Evolutionary conservation across 2,113 vertebrate genomes (phyloP).

Genomic region (Myodes glareolus): DNA sequence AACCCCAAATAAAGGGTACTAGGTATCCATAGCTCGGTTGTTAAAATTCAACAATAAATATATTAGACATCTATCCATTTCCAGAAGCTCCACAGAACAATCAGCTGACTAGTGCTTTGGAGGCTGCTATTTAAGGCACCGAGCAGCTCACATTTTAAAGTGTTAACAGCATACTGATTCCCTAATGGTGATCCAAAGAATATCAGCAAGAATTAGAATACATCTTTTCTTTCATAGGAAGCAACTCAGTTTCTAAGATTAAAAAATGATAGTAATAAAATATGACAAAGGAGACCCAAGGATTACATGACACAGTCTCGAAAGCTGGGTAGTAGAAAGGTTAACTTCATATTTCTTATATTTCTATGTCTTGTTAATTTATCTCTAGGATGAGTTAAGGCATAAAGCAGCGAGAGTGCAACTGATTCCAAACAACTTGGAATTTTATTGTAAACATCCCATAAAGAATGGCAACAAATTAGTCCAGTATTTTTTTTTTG

Average conservation of each 20-base stretch:
- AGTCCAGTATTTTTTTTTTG: slow-evolving; percentile 66
- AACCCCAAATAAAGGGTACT: slow-evolving; percentile 65
- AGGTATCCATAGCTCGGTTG: slow-evolving; percentile 69
- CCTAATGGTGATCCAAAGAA: slow-evolving; percentile 71
- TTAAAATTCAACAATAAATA: slow-evolving; percentile 48
- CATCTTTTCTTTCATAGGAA: slow-evolving; percentile 56
- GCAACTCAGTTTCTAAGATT: slow-evolving; percentile 64
- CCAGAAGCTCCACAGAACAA: slow-evolving; percentile 71
- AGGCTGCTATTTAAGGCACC: slow-evolving; percentile 81
- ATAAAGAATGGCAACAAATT: slow-evolving; percentile 82
- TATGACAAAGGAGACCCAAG: slow-evolving; percentile 62
- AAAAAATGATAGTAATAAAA: slow-evolving; percentile 67
- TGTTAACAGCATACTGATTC: slow-evolving; percentile 79
- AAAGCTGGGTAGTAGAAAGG: slow-evolving; percentile 47
- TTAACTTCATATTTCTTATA: slow-evolving; percentile 57
- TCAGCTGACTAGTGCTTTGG: slow-evolving; percentile 74
- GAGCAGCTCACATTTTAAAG: slow-evolving; percentile 60
- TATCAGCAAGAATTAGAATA: slow-evolving; percentile 66
- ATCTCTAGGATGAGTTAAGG: slow-evolving; percentile 69
- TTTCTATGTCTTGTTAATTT: slow-evolving; percentile 63
- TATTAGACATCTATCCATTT: slow-evolving; percentile 64
- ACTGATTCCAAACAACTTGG: slow-evolving; percentile 82
- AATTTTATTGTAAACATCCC: slow-evolving; percentile 84
- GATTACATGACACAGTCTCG: slow-evolving; percentile 24
- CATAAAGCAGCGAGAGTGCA: slow-evolving; percentile 78